Base-by-base conservation (phyloP, 2,113 vertebrate genomes). In the Paraplagusia blochii region DNA sequence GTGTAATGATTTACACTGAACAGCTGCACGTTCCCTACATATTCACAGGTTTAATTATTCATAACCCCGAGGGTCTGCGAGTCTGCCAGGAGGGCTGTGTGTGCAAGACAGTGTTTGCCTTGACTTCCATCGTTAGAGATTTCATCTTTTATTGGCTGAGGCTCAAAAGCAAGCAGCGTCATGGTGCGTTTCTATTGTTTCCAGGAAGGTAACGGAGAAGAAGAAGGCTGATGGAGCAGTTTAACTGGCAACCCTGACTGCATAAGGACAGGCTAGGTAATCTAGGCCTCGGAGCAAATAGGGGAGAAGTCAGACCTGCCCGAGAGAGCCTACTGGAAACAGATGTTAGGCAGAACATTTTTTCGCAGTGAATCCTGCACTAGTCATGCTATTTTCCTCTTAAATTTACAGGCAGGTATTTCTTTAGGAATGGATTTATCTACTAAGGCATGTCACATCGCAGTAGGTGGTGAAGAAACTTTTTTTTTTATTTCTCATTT, bases 311-410 rank as follows among this genome's bases (percentile, higher is more conserved):
- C 15, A 8, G 55, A 54, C 52, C 72, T 13, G 11, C 4, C 10
- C 11, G 70, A 49, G 18, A 19, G 50, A 60, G 62, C 61, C 64
- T 1, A 39, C 73, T 88, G 86, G 83, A 90, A 90, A 88, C 89
- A 88, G 73, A 89, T 88, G 85, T 85, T 81, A 87, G 86, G 90
- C 86, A 90, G 90, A 88, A 91, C 90, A 85, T 85, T 48, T 63
- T 80, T 80, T 84, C n/a, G n/a, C n/a, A n/a, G n/a, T n/a, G n/a
- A n/a, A n/a, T n/a, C n/a, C n/a, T n/a, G n/a, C n/a, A n/a, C n/a
- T n/a, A n/a, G n/a, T n/a, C 93, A 94, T 91, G 81, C 89, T 91
- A 88, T 63, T 6, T 29, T 29, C 22, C 2, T 2, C 22, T 29
- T 29, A 29, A 4, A 29, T 29, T 29, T 29, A 29, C 22, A 29